A percentile compares a stretch with the other conserved stretches of the same genome.
These are phyloP conservation scores for Lepetodrilus schrolli DNA, from an alignment of 2,888 invertebrate species.

Conservation along the genomic window DNA sequence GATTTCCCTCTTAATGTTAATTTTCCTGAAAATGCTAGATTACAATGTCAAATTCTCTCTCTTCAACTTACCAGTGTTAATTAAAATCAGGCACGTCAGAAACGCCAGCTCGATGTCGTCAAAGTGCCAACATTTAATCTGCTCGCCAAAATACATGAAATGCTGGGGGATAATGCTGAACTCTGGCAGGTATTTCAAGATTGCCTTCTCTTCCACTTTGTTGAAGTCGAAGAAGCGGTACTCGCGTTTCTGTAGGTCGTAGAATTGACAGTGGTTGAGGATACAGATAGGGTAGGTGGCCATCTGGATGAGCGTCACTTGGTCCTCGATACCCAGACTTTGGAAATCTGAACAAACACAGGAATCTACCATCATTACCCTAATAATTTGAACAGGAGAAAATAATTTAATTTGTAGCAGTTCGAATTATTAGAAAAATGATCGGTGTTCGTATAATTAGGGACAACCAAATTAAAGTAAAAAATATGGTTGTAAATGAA, in stretches of 20 bases:
- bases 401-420: too few relatives aligned
- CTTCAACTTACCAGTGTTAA: slow-evolving; percentile 57
- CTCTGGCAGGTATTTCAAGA: slow-evolving; percentile 61
- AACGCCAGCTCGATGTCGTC: slow-evolving; percentile 65
- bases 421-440: too few relatives aligned
- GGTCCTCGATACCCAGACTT: slow-evolving; percentile 60
- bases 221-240: slow-evolving; percentile 67
- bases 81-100: slow-evolving; percentile 63
- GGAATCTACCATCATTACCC: background rate
- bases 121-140: slow-evolving; percentile 55
- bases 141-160: slow-evolving; percentile 61
- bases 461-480: too few relatives aligned
- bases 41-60: too few relatives aligned
- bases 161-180: slow-evolving; percentile 58
- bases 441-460: too few relatives aligned
- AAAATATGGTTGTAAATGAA: too few relatives aligned
- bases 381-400: too few relatives aligned
- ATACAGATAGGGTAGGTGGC: slow-evolving; percentile 69
- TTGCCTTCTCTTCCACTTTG: slow-evolving; percentile 46
- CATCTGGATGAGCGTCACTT: slow-evolving; percentile 64
- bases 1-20: too few relatives aligned
- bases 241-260: slow-evolving; percentile 54
- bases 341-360: slow-evolving; percentile 64
- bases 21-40: too few relatives aligned
- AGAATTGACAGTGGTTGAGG: slow-evolving; percentile 58